Evolutionary conservation across 2,888 invertebrate species (phyloP), one percentile per base, ranked within the genome.

Genomic region (Agonum fuliginosum): DNA sequence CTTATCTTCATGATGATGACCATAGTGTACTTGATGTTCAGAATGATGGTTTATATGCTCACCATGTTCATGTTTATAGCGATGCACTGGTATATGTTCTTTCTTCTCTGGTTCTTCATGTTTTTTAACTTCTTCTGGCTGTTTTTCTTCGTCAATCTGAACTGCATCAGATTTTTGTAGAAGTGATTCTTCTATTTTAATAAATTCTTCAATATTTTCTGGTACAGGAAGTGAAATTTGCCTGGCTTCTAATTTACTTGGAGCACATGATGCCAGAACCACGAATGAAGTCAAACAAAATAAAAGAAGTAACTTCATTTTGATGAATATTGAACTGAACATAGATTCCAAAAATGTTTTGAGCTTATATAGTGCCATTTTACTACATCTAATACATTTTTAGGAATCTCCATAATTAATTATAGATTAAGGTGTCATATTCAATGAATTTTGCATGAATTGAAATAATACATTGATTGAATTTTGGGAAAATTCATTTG

Each of bases 281-380:
- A 54, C 12, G 2, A 54, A 24, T 24, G 1, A 22, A 12, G 22
- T 22, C 12, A 54, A 54, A 54, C 54, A 12, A 22, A 54, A 6
- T 24, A 54, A 8, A 24, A 24, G 10, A 24, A 12, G 10, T 1
- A 24, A 3, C 54, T 54, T 54, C 54, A 54, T 54, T 8, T 22
- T 54, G 54, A 24, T 24, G 4, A 20, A 43, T 14, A 10, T 54
- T n/a, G 24, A 54, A 24, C 24, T 54, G 24, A 24, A 37, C n/a
- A 37, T 24, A 20, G 22, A 5, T 10, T 24, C 24, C n/a, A 54
- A 54, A 24, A 54, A 54, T 1, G 8, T 4, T 0, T 0, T 24
- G n/a, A 22, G 20, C 24, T 20, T 54, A 12, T 54, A 54, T 54
- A 54, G n/a, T n/a, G n/a, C 54, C 12, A 20, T 54, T 54, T 24